phyloP scores from a whole-genome alignment of 2,888 invertebrate genomes.

The Mylabris sibirica region DNA sequence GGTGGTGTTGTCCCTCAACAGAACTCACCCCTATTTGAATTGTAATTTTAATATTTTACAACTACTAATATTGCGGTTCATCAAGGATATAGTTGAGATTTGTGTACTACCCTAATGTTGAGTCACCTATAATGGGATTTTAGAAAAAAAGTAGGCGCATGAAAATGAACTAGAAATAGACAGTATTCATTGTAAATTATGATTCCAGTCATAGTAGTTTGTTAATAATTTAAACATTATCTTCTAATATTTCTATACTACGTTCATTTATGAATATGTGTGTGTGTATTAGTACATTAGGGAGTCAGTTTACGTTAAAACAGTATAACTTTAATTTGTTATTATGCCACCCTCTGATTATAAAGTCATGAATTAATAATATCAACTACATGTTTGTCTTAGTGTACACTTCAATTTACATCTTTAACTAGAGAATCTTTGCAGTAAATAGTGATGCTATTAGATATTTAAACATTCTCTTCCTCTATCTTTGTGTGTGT shows the following conservation, averaged over 20 bases:
- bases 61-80: slow-evolving; percentile 22
- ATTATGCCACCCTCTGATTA: slow-evolving; percentile 45
- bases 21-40: slow-evolving; percentile 34
- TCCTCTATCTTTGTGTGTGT: slow-evolving; percentile 19
- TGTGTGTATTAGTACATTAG: neutral
- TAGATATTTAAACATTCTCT: slow-evolving; percentile 38
- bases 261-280: neutral
- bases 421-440: slow-evolving; percentile 50
- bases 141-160: slow-evolving; percentile 26
- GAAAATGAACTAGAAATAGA: slow-evolving; percentile 27
- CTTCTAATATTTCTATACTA: neutral
- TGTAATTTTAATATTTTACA: slow-evolving; percentile 31
- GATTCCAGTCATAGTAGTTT: neutral
- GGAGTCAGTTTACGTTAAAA: slow-evolving; percentile 29
- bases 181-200: slow-evolving; percentile 9
- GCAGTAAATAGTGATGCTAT: slow-evolving; percentile 42
- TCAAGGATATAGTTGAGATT: slow-evolving; percentile 32
- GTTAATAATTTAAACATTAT: neutral
- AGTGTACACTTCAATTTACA: slow-evolving; percentile 53
- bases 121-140: slow-evolving; percentile 30
- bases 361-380: slow-evolving; percentile 51
- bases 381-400: slow-evolving; percentile 48
- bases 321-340: slow-evolving; percentile 42
- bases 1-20: slow-evolving; percentile 29
- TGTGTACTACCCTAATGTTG: slow-evolving; percentile 25